Base-by-base conservation (phyloP, 2,888 invertebrate genomes). In the Standfussiana lucernea region DNA sequence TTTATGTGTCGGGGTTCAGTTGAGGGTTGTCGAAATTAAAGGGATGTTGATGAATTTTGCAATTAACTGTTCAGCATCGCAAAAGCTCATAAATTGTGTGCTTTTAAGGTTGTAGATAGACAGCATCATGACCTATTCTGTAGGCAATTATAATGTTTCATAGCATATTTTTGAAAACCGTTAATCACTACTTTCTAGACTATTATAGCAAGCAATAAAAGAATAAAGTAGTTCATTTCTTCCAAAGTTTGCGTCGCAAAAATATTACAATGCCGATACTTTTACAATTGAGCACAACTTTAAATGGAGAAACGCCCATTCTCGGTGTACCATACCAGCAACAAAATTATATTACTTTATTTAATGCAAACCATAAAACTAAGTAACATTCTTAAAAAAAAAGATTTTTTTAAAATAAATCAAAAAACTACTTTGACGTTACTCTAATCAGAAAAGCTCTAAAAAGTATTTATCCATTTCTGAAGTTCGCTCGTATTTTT, bases 201-300 rank as follows among this genome's bases (percentile, higher is more conserved):
- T 67, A 64, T 56, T 61, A 45, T 32, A 32, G 67, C 21, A 10
- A 66, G 40, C 35, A 65, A 79, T 72, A 42, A 79, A 79, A 70
- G 28, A 82, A 77, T 64, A 72, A 75, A 71, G 35, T 67, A 70
- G 64, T 47, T 72, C 8, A 72, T 77, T 72, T 72, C 73, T 75
- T 75, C 72, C 69, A 77, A 82, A 81, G 71, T 80, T 75, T 65
- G 40, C 69, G 50, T 72, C 72, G 56, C 68, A 75, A 72, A 83
- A 80, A 83, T 82, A 86, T 86, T 77, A 77, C 67, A 81, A 77
- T 59, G 72, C 75, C 73, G 56, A 75, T 81, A 83, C 74, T 85
- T 85, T 65, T 72, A 80, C 68, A 84, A 80, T 75, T 65, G 64
- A 80, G 59, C 68, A 28, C 61, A 80, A 82, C 59, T 84, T 82